Conservation (phyloP, 2,888 invertebrate genomes). For the Caenorhabditis sp. region DNA sequence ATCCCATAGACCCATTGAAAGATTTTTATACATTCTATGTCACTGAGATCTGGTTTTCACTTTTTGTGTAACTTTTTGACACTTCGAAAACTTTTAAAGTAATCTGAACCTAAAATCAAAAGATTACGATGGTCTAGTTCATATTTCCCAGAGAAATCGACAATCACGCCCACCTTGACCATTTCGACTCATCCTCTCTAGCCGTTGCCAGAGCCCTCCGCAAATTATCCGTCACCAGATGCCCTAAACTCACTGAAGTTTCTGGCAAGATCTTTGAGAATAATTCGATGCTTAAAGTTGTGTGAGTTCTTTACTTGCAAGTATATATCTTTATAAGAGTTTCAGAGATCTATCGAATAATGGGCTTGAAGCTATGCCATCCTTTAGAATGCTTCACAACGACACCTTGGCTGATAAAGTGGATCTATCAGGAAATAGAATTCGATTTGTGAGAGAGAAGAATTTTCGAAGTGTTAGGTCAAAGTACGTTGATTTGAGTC, state of each 20-base stretch:
- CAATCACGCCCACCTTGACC: constrained; percentile 19
- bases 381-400: constrained; percentile 33
- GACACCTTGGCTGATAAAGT: constrained; percentile 28
- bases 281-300: constrained; percentile 51
- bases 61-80: too few relatives aligned
- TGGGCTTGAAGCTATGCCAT: constrained; percentile 35
- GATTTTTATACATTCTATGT: too few relatives aligned
- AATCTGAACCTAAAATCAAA: too few relatives aligned
- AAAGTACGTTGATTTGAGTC: constrained; percentile 38
- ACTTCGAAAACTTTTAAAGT: too few relatives aligned
- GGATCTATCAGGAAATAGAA: constrained; percentile 54
- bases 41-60: too few relatives aligned
- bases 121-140: too few relatives aligned
- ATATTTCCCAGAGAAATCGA: constrained; percentile 46
- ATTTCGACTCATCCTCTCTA: constrained; percentile 42
- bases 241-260: constrained; percentile 48
- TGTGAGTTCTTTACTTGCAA: constrained; percentile 42
- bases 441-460: constrained; percentile 41
- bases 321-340: neutral
- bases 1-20: too few relatives aligned
- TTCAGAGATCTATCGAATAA: constrained; percentile 40
- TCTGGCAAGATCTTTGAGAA: constrained; percentile 53
- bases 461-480: constrained; percentile 48
- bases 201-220: constrained; percentile 30
- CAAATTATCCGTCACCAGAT: constrained; percentile 45